phyloP scores from a whole-genome alignment of 1,140 invertebrate genomes.

The Paralvinella palmiformis region DNA sequence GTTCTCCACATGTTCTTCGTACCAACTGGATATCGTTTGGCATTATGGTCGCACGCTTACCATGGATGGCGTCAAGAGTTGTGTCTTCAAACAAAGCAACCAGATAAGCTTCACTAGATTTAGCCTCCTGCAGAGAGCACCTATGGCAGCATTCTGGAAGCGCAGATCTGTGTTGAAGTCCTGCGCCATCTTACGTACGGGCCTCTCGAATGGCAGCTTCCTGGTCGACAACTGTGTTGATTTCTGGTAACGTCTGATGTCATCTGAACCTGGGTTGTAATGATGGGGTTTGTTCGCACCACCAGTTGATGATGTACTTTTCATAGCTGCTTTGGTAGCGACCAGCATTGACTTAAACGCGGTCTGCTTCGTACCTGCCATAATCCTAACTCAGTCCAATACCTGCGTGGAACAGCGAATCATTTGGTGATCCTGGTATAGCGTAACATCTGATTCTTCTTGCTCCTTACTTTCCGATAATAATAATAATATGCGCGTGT shows the following conservation, averaged over 20 bases:
- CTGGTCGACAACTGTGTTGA: conserved; percentile 74
- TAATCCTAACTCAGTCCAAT: too few relatives aligned
- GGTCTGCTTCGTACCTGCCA: conserved; percentile 82
- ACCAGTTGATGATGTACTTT: conserved; percentile 54
- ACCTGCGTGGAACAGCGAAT: too few relatives aligned
- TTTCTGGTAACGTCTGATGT: conserved; percentile 82
- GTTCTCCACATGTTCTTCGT: conserved; percentile 44
- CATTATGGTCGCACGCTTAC: conserved; percentile 92
- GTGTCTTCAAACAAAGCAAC: conserved; percentile 86
- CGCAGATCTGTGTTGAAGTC: conserved; percentile 63
- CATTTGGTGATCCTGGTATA: too few relatives aligned
- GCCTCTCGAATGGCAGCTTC: conserved; percentile 77
- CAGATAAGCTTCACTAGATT: conserved; percentile 80
- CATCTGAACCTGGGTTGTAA: conserved; percentile 65
- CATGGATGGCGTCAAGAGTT: conserved; percentile 89
- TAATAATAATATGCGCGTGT: too few relatives aligned
- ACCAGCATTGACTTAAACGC: conserved; percentile 60
- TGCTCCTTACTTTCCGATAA: too few relatives aligned
- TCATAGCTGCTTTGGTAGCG: conserved; percentile 60
- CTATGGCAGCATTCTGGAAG: conserved; percentile 56
- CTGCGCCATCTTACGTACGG: conserved; percentile 80
- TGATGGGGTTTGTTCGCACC: conserved; percentile 58
- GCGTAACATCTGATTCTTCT: too few relatives aligned
- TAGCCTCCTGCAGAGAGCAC: conserved; percentile 67
- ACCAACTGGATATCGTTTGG: conserved; percentile 81